Conservation (phyloP, 2,113 vertebrate species). For the Dasyornis broadbenti region DNA sequence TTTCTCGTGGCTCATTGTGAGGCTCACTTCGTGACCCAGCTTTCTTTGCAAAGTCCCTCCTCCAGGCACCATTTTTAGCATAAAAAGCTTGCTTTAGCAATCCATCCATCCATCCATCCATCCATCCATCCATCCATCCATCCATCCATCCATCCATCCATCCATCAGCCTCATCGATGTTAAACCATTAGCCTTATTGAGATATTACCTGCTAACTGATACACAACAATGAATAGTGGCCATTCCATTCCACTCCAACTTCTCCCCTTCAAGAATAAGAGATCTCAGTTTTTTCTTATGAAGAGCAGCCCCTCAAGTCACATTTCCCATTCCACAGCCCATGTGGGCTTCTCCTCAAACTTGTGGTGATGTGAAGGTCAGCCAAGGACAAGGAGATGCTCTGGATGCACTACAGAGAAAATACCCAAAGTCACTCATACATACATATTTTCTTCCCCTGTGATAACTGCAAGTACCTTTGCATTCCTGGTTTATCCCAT, state of each 20-base stretch:
- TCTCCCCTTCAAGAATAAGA: not conserved
- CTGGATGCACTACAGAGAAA: not conserved
- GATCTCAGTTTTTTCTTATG: not conserved
- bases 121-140: not conserved
- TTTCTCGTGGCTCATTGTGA: not conserved
- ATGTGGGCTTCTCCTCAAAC: not conserved
- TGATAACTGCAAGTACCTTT: not conserved
- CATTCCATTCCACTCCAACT: not conserved
- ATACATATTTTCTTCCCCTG: not conserved
- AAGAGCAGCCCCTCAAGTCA: not conserved
- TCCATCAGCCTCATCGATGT: not conserved
- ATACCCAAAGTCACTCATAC: not conserved
- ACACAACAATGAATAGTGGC: rapidly evolving
- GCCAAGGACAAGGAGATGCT: not conserved
- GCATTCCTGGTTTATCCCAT: not conserved
- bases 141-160: not conserved
- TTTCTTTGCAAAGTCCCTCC: not conserved
- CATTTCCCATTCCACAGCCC: not conserved
- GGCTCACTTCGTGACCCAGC: not conserved
- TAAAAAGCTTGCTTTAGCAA: not conserved
- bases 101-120: not conserved
- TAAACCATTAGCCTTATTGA: not conserved
- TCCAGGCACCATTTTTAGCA: not conserved
- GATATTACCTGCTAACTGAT: not conserved
- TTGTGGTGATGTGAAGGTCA: not conserved